Conservation (phyloP, 2,797 vertebrate species). For the Ptychadena robeensis region DNA sequence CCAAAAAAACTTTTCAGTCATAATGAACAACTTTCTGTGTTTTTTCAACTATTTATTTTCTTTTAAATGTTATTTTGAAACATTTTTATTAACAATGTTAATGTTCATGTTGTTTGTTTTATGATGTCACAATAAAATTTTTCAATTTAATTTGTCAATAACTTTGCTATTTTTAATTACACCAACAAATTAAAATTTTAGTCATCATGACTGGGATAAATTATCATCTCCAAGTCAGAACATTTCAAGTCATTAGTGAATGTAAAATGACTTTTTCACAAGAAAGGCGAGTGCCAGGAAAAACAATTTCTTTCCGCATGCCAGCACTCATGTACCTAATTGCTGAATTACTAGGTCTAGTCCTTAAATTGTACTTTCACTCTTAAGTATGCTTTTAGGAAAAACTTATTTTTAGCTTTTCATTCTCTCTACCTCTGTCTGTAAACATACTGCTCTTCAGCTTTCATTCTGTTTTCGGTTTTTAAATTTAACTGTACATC, state of each 20-base stretch:
- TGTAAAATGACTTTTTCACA: neutral
- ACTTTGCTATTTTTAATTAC: neutral
- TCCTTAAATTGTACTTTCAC: neutral
- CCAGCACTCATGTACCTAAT: neutral
- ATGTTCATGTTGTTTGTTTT: neutral
- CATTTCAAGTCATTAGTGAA: neutral
- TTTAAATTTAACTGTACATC: too few relatives aligned
- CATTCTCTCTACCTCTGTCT: too few relatives aligned
- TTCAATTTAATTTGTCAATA: neutral
- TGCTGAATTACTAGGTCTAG: neutral
- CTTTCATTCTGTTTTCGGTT: too few relatives aligned
- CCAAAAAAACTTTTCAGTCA: too few relatives aligned
- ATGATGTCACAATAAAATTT: neutral
- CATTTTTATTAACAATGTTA: too few relatives aligned
- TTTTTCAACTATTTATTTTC: too few relatives aligned
- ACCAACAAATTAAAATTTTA: neutral
- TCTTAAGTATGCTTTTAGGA: neutral
- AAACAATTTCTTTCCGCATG: neutral
- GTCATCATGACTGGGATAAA: neutral
- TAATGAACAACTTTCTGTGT: too few relatives aligned
- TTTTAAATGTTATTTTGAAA: too few relatives aligned
- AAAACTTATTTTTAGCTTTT: too few relatives aligned
- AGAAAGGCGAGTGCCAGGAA: neutral
- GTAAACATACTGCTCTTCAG: too few relatives aligned
- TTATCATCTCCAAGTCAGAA: neutral